phyloP scores from a whole-genome alignment of 2,888 invertebrate genomes.

The Lochmaea crataegi region DNA sequence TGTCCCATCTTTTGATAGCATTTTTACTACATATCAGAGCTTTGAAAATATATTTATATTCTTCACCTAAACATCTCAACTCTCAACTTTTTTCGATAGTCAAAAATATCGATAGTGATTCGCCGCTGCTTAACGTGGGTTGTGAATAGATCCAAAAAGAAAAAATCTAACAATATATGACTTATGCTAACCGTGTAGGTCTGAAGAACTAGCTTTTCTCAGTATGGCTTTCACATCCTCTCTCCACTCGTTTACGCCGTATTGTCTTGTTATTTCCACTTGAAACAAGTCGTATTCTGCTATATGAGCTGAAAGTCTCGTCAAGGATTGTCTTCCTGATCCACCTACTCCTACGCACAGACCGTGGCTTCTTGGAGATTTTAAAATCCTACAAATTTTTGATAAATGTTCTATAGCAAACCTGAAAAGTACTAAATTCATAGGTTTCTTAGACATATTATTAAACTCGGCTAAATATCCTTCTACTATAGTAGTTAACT shows the following conservation, averaged over 20 bases:
- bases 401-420: constrained; percentile 96
- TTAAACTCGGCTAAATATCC: constrained; percentile 91
- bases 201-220: constrained; percentile 83
- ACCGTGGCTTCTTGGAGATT: constrained; percentile 92
- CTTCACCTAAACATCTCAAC: too few species aligned
- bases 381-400: constrained; percentile 88
- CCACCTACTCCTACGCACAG: constrained; percentile 87
- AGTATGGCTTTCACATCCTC: constrained; percentile 88
- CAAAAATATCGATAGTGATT: too few species aligned
- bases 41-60: too few species aligned
- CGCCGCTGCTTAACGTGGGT: too few species aligned
- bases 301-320: constrained; percentile 91
- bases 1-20: too few species aligned
- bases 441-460: constrained; percentile 95
- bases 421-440: constrained; percentile 89
- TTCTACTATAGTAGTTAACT: constrained; percentile 85
- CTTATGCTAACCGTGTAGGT: constrained; percentile 72
- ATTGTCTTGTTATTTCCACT: constrained; percentile 91
- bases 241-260: constrained; percentile 87
- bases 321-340: constrained; percentile 91
- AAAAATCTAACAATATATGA: too few species aligned
- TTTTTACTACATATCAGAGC: too few species aligned
- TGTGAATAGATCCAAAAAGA: too few species aligned
- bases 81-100: too few species aligned
- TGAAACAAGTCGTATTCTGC: constrained; percentile 92